Conservation (phyloP, 2,113 vertebrate genomes). For the Malurus alboscapulatus region DNA sequence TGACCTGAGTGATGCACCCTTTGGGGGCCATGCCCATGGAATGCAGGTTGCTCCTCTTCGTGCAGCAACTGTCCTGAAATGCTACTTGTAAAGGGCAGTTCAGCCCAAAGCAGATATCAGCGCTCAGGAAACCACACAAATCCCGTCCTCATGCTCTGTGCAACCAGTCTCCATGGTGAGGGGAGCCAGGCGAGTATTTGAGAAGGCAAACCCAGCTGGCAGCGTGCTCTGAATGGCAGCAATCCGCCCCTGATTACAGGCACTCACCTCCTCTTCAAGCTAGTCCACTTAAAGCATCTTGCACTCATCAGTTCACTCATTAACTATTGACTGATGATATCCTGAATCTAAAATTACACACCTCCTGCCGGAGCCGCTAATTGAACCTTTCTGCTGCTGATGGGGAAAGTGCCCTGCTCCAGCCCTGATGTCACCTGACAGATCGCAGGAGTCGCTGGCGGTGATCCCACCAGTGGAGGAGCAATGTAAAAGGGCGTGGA, state of each 20-base stretch:
- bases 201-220: conserved; percentile 61
- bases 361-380: conserved; percentile 50
- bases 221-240: conserved; percentile 41
- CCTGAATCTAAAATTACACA: conserved; percentile 67
- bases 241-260: conserved; percentile 63
- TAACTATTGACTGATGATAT: conserved; percentile 66
- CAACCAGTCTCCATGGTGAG: conserved; percentile 43
- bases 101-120: background rate
- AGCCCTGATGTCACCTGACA: background rate
- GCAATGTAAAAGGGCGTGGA: background rate
- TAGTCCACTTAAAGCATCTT: conserved; percentile 53
- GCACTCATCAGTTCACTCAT: conserved; percentile 60
- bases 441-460: fast-evolving
- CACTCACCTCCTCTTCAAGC: conserved; percentile 62
- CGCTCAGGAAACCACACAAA: background rate
- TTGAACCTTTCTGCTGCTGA: conserved; percentile 60
- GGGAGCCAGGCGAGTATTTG: conserved; percentile 7
- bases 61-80: background rate
- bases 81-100: background rate
- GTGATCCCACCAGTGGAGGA: fast-evolving
- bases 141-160: background rate
- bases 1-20: background rate
- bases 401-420: conserved; percentile 14
- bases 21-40: background rate
- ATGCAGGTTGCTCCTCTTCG: background rate